Percentiles rank a stretch among this genome's conserved stretches.
Conservation (phyloP, 2,888 invertebrate genomes). For the Syrphus vitripennis region DNA sequence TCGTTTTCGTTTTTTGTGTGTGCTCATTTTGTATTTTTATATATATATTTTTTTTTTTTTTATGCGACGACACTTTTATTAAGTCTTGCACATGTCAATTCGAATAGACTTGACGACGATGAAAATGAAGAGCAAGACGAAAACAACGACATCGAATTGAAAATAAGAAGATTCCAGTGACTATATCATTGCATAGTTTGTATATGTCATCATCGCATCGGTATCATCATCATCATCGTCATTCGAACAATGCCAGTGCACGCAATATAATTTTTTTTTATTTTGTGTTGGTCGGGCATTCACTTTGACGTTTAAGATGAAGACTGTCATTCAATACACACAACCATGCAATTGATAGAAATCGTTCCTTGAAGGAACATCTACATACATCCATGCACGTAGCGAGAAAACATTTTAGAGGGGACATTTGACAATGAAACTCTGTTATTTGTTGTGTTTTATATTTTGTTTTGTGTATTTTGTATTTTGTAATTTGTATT, state of each 20-base stretch:
- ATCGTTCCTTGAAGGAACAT: constrained; percentile 23
- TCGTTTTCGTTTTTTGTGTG: background rate
- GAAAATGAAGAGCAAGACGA: background rate
- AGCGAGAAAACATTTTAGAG: background rate
- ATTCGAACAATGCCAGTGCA: constrained; percentile 62
- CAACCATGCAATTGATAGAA: background rate
- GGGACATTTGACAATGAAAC: background rate
- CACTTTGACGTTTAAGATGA: constrained; percentile 11
- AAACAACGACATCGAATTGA: background rate
- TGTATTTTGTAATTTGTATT: too few relatives aligned
- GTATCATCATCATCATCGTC: constrained; percentile 30
- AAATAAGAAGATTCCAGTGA: background rate
- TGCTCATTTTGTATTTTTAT: background rate
- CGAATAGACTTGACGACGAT: constrained; percentile 37
- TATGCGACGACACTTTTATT: constrained; percentile 66
- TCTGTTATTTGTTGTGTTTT: too few relatives aligned
- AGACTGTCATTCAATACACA: background rate
- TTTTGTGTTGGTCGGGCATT: constrained; percentile 41
- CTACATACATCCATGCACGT: background rate
- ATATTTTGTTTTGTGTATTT: too few relatives aligned
- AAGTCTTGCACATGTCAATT: constrained; percentile 72
- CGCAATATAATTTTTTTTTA: constrained; percentile 34
- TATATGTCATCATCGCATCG: constrained; percentile 17
- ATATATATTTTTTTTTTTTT: constrained; percentile 5
- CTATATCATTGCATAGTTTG: constrained; percentile 18